phyloP scores from a whole-genome alignment of 2,113 vertebrate species.

The Himantopus leucocephalus region DNA sequence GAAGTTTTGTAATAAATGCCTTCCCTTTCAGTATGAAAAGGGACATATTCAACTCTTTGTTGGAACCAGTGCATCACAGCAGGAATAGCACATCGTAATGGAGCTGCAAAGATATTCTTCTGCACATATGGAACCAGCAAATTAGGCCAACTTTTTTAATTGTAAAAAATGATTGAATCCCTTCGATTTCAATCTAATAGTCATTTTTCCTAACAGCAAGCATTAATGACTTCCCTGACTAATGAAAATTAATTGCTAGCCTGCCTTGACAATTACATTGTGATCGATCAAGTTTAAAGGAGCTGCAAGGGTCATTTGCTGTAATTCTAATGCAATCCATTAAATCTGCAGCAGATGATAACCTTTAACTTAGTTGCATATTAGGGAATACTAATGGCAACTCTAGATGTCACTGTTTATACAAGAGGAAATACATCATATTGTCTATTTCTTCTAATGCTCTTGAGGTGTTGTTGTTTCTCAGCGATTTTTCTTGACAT shows the following conservation, averaged over 20 bases:
- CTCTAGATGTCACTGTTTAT: conserved; percentile 67
- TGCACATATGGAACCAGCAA: background rate
- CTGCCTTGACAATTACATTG: conserved; percentile 69
- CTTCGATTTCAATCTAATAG: conserved; percentile 57
- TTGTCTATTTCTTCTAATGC: conserved; percentile 28
- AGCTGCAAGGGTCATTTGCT: conserved; percentile 72
- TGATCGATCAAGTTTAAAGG: conserved; percentile 76
- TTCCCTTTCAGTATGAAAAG: background rate
- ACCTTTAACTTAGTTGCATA: conserved; percentile 70
- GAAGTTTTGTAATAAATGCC: background rate
- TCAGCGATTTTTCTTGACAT: background rate
- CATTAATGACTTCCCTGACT: conserved; percentile 71
- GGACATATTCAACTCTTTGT: background rate
- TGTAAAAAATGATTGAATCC: conserved; percentile 56
- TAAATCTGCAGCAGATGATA: conserved; percentile 71
- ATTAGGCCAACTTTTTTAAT: conserved; percentile 50
- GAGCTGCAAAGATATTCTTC: background rate
- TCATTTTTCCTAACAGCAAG: conserved; percentile 54
- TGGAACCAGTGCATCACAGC: background rate
- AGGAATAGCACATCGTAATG: background rate
- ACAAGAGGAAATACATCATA: conserved; percentile 68
- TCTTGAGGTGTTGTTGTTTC: background rate
- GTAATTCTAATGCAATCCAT: conserved; percentile 74
- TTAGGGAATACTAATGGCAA: conserved; percentile 68
- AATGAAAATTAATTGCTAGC: conserved; percentile 80